Base-by-base conservation (phyloP, 2,797 vertebrate genomes). In the Lacerta viridis region DNA sequence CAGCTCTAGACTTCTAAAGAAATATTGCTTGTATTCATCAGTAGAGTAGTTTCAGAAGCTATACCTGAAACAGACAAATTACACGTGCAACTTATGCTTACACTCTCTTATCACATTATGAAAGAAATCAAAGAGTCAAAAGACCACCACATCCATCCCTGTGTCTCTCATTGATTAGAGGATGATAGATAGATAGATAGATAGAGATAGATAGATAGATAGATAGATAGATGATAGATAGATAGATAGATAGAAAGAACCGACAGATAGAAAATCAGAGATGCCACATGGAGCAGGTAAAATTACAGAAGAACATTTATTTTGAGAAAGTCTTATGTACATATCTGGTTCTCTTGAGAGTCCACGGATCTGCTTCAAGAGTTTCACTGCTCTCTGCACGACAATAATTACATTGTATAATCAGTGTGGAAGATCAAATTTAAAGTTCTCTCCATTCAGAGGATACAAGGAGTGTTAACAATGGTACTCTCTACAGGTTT, bases 381-480 rank as follows among this genome's bases (percentile, higher is more conserved):
- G 25, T 50, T 50, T 39, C 41, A 75, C 41, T 41, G 41, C 20
- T 68, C 59, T 74, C 29, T 66, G 76, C 86, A 82, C 17, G 83
- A 79, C 93, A 95, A 90, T 83, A 86, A 90, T 89, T 91, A 39
- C 88, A 80, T 79, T 46, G 71, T 80, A 9, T 36, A 68, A 50
- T 8, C 72, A 89, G 64, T 13, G 69, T n/a, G 15, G 9, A 76
- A 75, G 20, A 59, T 76, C 59, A 81, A 55, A 11, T 68, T 41
- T 41, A 50, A 66, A 64, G 86, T 41, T 33, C 36, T 39, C 59
- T n/a, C 9, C 33, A 15, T 86, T 86, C 84, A 59, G 72, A 86
- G 23, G 78, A 41, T 55, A 68, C 59, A 80, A 92, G 94, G 90
- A 94, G 96, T 95, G 95, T 80, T 39, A 95, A 89, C 59, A 77